Conservation (phyloP, 92 coral and sea anemone genomes). For the Pocillopora meandrina region DNA sequence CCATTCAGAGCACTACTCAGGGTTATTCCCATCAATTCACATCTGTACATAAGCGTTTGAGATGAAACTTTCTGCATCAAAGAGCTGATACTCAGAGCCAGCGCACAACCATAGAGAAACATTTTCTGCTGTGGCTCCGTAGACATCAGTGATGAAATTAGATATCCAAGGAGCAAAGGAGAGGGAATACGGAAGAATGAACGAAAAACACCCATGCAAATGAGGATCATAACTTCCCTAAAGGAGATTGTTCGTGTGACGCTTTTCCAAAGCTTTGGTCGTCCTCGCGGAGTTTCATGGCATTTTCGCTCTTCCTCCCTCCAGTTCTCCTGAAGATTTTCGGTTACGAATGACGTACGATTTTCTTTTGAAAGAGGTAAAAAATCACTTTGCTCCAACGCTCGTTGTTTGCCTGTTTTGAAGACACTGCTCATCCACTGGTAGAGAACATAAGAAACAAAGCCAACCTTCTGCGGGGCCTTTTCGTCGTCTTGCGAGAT, state of each 20-base stretch:
- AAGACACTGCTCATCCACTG: background rate
- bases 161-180: constrained; percentile 9
- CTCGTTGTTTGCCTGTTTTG: background rate
- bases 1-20: background rate
- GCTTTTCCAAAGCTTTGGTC: constrained; percentile 13
- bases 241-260: background rate
- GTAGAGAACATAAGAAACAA: background rate
- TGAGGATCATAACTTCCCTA: background rate
- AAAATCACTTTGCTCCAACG: background rate
- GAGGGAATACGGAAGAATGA: background rate
- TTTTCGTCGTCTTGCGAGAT: background rate
- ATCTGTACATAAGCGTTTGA: background rate
- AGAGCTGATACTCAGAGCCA: background rate
- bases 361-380: background rate
- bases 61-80: background rate
- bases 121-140: background rate
- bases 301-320: background rate
- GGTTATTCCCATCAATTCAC: constrained; percentile 2
- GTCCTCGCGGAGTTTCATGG: background rate
- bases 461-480: background rate
- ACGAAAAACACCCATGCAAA: background rate
- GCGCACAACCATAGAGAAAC: constrained; percentile 8
- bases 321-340: constrained; percentile 1
- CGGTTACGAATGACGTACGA: background rate
- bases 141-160: background rate